These are phyloP conservation scores for Apamea monoglypha DNA, from an alignment of 2,888 invertebrate genomes.

Conservation along the genomic window DNA sequence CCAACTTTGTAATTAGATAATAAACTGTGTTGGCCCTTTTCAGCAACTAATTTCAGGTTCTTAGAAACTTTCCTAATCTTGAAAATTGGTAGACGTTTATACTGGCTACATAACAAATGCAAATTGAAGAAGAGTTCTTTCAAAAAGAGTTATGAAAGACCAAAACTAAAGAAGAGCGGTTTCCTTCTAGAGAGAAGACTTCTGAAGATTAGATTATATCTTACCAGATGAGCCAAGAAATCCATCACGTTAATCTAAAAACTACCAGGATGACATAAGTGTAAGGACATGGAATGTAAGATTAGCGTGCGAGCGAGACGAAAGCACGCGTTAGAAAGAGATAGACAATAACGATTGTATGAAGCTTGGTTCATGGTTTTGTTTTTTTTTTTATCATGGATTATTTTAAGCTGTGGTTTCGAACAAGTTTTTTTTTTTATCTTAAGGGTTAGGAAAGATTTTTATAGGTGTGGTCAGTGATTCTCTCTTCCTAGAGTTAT, in stretches of 20 bases:
- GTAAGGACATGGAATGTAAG: slow-evolving; percentile 57
- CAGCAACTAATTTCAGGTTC: background rate
- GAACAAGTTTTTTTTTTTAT: slow-evolving; percentile 24
- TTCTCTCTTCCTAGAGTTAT: slow-evolving; percentile 11
- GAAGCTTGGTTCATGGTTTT: slow-evolving; percentile 57
- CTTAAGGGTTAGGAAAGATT: slow-evolving; percentile 1
- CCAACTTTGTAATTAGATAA: too few species aligned
- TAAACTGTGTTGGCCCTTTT: too few species aligned
- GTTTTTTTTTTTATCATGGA: slow-evolving; percentile 49
- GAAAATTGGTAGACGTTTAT: background rate
- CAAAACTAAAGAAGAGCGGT: background rate
- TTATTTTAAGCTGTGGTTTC: slow-evolving; percentile 49
- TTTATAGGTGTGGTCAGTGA: slow-evolving; percentile 37
- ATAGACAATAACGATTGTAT: slow-evolving; percentile 67
- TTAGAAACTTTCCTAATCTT: background rate
- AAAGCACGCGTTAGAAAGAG: slow-evolving; percentile 44
- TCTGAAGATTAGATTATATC: background rate
- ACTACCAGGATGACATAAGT: slow-evolving; percentile 61
- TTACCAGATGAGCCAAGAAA: slow-evolving; percentile 24
- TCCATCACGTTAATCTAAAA: slow-evolving; percentile 20
- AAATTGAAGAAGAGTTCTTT: background rate
- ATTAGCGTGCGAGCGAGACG: slow-evolving; percentile 61
- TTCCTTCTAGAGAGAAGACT: too few species aligned
- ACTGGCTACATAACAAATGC: background rate
- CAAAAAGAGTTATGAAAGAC: background rate